A percentile compares a stretch with the other conserved stretches of the same genome.
These are phyloP conservation scores for Xenopus borealis DNA, from an alignment of 2,113 vertebrate species.

Conservation along the genomic window DNA sequence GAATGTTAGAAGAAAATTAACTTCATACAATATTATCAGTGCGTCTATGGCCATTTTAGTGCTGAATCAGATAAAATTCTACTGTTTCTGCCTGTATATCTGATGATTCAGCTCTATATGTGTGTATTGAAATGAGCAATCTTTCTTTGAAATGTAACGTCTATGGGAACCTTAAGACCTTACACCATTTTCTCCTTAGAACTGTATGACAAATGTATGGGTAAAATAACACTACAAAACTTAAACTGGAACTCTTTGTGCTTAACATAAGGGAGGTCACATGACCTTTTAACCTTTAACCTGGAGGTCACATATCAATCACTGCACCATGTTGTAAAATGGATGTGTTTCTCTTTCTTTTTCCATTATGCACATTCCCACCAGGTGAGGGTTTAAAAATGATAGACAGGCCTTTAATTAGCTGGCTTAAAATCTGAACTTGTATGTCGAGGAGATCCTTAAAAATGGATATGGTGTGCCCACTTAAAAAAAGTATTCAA, in stretches of 20 bases:
- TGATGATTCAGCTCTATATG: no score
- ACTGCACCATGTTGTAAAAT: neutral
- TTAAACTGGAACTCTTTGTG: neutral
- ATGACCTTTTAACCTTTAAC: slow-evolving; percentile 36
- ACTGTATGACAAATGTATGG: no score
- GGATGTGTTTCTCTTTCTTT: slow-evolving; percentile 8
- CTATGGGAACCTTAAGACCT: no score
- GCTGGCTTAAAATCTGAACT: neutral
- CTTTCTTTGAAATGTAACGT: no score
- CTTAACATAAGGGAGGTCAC: slow-evolving; percentile 3
- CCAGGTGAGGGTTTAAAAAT: slow-evolving; percentile 18
- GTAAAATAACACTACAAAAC: neutral
- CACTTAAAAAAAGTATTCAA: no score
- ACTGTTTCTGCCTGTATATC: no score
- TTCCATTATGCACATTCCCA: slow-evolving; percentile 28
- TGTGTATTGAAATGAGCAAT: no score
- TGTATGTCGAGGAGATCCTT: slow-evolving; percentile 27
- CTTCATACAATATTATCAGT: no score
- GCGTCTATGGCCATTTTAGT: no score
- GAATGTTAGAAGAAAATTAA: no score
- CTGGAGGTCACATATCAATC: slow-evolving; percentile 31
- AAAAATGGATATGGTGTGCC: slow-evolving; percentile 20
- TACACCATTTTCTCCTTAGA: no score
- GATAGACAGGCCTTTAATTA: slow-evolving; percentile 30
- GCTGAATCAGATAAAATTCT: no score